Evolutionary conservation across 2,888 invertebrate genomes (phyloP).

Genomic region (Patella caerulea): DNA sequence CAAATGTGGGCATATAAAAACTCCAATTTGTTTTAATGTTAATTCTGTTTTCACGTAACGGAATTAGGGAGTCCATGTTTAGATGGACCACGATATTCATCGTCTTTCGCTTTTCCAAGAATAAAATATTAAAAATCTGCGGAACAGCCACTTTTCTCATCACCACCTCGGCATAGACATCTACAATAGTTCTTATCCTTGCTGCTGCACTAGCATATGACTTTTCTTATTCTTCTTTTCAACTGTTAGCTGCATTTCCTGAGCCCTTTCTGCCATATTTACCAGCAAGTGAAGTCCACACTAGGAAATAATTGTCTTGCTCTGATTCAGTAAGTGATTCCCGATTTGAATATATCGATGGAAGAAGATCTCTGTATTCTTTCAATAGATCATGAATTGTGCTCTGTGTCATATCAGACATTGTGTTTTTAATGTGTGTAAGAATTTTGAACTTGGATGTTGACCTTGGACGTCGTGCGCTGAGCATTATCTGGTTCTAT

Average conservation of each 20-base stretch:
- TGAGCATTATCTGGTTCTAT: too few relatives aligned
- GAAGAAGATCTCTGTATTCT: slow-evolving; percentile 21
- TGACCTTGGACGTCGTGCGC: not conserved
- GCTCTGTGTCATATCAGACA: not conserved
- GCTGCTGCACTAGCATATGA: not conserved
- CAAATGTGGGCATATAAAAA: too few relatives aligned
- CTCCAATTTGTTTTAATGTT: not conserved
- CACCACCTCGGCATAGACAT: not conserved
- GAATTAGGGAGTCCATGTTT: not conserved
- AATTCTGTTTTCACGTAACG: slow-evolving; percentile 25
- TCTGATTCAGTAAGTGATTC: slow-evolving; percentile 8
- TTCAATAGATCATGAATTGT: slow-evolving; percentile 22
- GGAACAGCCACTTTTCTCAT: slow-evolving; percentile 14
- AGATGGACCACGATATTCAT: not conserved
- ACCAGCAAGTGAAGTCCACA: slow-evolving; percentile 30
- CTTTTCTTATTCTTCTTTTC: not conserved
- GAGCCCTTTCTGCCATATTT: slow-evolving; percentile 26
- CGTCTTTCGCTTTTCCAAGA: not conserved
- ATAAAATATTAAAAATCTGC: not conserved
- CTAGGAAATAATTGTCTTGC: slow-evolving; percentile 19
- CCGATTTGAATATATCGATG: slow-evolving; percentile 17
- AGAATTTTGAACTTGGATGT: not conserved
- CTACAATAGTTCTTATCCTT: not conserved
- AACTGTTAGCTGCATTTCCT: not conserved
- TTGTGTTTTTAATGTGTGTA: not conserved